Evolutionary conservation across 2,797 vertebrate genomes (phyloP), one percentile per base, ranked within the genome.

Genomic region (Molossus alvarezi): DNA sequence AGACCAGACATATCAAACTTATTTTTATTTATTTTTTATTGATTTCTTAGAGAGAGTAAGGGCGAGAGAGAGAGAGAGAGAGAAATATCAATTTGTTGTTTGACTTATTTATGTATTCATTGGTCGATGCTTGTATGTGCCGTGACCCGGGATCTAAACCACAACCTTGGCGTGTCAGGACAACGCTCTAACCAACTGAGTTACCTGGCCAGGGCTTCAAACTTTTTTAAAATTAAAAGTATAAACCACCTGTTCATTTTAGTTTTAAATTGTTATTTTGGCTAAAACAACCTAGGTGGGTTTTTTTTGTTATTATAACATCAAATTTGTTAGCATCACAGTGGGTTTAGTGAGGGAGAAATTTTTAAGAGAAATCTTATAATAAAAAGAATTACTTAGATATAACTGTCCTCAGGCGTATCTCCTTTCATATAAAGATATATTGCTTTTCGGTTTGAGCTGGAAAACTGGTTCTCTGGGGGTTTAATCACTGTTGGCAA

Each of bases 321-420:
- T 92, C 76, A 67, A 1, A 87, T 62, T 69, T 77, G 8, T 94
- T 57, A 92, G 41, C 9, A 37, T 91, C 84, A 60, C 21, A 85
- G 53, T 76, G 33, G 7, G 6, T 57, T 94, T 77, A 87, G 0
- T 41, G 58, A 90, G 41, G 37, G 5, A 75, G 18, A 48, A 27
- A 18, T 51, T 60, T 81, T 62, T 81, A n/a, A 69, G 48, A 75
- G 12, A 92, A 7, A 9, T n/a, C 57, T 91, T 76, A 51, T 15
- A 57, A 62, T 80, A 58, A 80, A 57, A 88, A 89, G n/a, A 57
- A 75, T 91, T 37, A 80, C 21, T 57, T 76, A 27, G 20, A 84
- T 62, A 73, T 76, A 77, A 29, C 62, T 77, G 37, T 12, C 51
- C 17, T 77, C 21, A 14, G 21, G 72, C 57, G 12, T 29, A 13